Evolutionary conservation across 2,113 vertebrate species (phyloP).

Genomic region (Xenopus borealis): DNA sequence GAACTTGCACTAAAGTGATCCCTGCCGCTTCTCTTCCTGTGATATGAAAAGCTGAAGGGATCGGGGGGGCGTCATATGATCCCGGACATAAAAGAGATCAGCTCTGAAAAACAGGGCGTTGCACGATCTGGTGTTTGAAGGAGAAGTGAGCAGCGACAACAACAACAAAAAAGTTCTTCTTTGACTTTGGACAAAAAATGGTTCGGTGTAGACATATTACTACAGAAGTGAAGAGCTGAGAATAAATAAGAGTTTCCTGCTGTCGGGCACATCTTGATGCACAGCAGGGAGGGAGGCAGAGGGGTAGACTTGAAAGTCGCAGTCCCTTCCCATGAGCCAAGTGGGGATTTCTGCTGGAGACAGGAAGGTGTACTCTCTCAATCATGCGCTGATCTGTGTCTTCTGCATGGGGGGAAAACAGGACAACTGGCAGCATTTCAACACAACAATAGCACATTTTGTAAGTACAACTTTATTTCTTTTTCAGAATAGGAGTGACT

Average conservation of each 20-base stretch:
- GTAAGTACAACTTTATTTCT: constrained; percentile 23
- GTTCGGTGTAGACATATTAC: not conserved
- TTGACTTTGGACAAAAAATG: not conserved
- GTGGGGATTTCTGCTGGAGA: constrained; percentile 30
- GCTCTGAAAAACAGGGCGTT: constrained; percentile 11
- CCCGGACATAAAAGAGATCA: constrained; percentile 13
- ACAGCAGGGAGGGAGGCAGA: constrained; percentile 14
- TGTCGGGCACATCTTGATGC: constrained; percentile 12
- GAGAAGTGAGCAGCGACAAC: not conserved
- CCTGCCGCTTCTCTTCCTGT: constrained; percentile 11
- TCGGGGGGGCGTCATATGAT: not conserved
- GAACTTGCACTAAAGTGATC: constrained; percentile 60
- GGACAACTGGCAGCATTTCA: not conserved
- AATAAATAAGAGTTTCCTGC: not conserved
- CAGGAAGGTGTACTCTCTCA: constrained; percentile 42
- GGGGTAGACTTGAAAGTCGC: constrained; percentile 14
- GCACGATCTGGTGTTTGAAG: not conserved
- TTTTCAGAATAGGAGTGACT: not conserved
- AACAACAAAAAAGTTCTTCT: not conserved
- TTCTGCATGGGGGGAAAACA: constrained; percentile 6
- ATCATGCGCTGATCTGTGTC: constrained; percentile 34
- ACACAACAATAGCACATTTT: constrained; percentile 26
- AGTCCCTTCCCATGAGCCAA: constrained; percentile 12
- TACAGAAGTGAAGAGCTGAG: not conserved
- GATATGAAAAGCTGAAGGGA: not conserved